These are phyloP conservation scores for Lithophane ornitopus DNA, from an alignment of 2,888 invertebrate genomes.

Conservation along the genomic window DNA sequence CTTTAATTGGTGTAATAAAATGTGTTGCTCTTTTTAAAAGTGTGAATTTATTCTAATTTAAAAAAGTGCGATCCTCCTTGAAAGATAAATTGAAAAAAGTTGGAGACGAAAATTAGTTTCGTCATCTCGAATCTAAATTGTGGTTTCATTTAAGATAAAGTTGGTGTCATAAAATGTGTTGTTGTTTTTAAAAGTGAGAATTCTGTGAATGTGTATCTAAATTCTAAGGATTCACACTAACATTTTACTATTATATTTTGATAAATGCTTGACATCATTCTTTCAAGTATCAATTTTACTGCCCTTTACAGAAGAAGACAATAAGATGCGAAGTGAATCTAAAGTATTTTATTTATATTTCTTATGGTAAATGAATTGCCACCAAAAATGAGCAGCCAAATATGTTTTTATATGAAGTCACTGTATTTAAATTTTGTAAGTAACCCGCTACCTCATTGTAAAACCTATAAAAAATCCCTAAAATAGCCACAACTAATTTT, in stretches of 20 bases:
- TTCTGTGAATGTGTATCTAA: neutral
- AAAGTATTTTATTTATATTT: neutral
- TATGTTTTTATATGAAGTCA: neutral
- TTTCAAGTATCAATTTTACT: neutral
- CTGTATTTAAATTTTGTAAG: slow-evolving; percentile 1
- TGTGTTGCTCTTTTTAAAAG: slow-evolving; percentile 2
- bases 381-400: slow-evolving; percentile 2
- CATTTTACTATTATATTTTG: neutral
- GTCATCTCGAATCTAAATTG: slow-evolving; percentile 10
- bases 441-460: neutral
- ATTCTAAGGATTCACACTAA: neutral
- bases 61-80: slow-evolving; percentile 73
- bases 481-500: slow-evolving; percentile 31
- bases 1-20: slow-evolving; percentile 36
- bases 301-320: neutral
- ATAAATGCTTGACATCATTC: neutral
- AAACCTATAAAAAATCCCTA: slow-evolving; percentile 21
- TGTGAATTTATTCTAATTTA: slow-evolving; percentile 27
- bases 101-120: slow-evolving; percentile 62
- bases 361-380: neutral
- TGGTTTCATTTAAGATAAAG: slow-evolving; percentile 36
- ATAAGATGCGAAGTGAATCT: neutral
- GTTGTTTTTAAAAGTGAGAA: neutral
- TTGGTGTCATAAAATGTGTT: slow-evolving; percentile 14
- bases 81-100: slow-evolving; percentile 66